Percentiles rank a stretch among this genome's conserved stretches.
phyloP scores from a whole-genome alignment of 2,113 vertebrate genomes.

The Etheostoma spectabile region DNA sequence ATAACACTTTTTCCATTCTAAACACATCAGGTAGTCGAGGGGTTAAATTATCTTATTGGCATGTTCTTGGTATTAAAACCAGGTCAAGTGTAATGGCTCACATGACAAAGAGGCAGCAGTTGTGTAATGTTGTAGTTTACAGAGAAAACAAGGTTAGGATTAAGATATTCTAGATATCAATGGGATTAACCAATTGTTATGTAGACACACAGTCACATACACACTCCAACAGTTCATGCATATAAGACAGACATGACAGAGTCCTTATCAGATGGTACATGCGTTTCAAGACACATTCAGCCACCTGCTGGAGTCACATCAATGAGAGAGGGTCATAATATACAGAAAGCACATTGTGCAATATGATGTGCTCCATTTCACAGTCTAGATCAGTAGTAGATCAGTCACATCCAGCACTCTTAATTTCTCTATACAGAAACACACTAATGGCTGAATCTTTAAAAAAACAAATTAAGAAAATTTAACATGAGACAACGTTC shows the following conservation, averaged over 20 bases:
- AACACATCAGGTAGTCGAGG: constrained; percentile 34
- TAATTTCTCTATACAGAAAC: background rate
- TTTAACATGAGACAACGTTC: no score
- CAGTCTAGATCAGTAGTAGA: background rate
- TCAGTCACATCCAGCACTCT: background rate
- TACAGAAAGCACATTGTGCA: constrained; percentile 10
- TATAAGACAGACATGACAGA: background rate
- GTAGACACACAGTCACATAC: background rate
- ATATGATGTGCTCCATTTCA: background rate
- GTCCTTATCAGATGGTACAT: constrained; percentile 24
- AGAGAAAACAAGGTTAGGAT: constrained; percentile 25
- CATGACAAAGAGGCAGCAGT: constrained; percentile 24
- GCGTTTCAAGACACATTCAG: constrained; percentile 1
- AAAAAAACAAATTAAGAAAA: background rate
- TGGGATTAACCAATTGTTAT: constrained; percentile 18
- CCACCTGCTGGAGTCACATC: constrained; percentile 18
- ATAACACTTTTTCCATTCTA: constrained; percentile 65
- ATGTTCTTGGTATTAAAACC: constrained; percentile 25
- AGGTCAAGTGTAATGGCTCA: constrained; percentile 1
- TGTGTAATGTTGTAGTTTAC: constrained; percentile 50
- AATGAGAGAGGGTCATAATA: background rate
- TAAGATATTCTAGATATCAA: background rate
- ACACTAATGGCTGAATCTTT: background rate
- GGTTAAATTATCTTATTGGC: constrained; percentile 17
- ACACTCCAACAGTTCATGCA: background rate